Evolutionary conservation across 2,113 vertebrate genomes (phyloP).

Genomic region (Setophaga coronata): DNA sequence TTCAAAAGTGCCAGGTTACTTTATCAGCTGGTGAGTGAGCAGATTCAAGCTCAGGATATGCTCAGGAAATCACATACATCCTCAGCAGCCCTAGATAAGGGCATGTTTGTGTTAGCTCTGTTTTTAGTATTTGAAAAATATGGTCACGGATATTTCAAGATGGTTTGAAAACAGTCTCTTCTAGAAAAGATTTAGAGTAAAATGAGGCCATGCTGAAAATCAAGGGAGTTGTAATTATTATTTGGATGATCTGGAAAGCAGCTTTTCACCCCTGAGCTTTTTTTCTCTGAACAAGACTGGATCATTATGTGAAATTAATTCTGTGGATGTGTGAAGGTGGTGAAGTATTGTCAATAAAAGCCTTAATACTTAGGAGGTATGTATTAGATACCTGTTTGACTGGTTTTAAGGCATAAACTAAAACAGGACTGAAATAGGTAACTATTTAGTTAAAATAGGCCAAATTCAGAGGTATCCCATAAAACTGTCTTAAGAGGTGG

Average conservation of each 20-base stretch:
- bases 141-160: not conserved
- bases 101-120: conserved; percentile 4
- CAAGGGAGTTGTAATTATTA: not conserved
- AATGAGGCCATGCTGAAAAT: not conserved
- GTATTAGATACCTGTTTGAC: not conserved
- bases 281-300: not conserved
- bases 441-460: not conserved
- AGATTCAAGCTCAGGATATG: conserved; percentile 28
- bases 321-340: not conserved
- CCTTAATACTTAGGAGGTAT: not conserved
- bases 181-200: not conserved
- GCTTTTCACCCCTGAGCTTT: not conserved
- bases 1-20: not conserved
- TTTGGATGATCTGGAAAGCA: not conserved
- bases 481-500: not conserved
- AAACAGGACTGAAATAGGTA: not conserved
- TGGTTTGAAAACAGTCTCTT: not conserved
- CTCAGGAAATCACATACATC: conserved; percentile 30
- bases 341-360: not conserved
- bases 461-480: not conserved
- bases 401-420: not conserved
- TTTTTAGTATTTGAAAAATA: not conserved
- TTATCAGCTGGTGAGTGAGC: not conserved
- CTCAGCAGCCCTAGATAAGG: conserved; percentile 28
- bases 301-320: not conserved